Evolutionary conservation across 2,888 invertebrate species (phyloP).

Genomic region (Vannuccia rotundouncinata): DNA sequence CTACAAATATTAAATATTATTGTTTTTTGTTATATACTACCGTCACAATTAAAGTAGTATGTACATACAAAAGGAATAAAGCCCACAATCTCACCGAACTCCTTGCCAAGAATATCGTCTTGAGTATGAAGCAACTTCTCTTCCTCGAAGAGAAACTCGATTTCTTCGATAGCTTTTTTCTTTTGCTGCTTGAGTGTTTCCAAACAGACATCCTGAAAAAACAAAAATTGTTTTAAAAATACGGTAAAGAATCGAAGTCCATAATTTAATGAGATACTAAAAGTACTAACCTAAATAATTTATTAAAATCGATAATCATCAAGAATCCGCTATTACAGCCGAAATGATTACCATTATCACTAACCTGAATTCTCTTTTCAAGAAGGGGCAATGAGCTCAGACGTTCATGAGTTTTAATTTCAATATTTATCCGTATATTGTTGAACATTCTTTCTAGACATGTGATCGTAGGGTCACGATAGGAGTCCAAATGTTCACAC

Average conservation of each 20-base stretch:
- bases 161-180: background rate
- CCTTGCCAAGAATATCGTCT: background rate
- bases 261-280: no score
- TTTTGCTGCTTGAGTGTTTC: background rate
- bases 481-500: background rate
- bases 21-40: no score
- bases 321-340: no score
- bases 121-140: background rate
- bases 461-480: background rate
- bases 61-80: no score
- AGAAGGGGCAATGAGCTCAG: background rate
- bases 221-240: no score
- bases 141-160: background rate
- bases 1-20: no score
- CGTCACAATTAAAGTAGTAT: no score
- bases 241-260: no score
- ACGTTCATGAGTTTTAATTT: background rate
- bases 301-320: no score
- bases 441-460: background rate
- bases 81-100: constrained; percentile 6
- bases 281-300: no score
- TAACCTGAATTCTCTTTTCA: background rate
- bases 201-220: background rate
- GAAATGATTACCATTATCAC: no score
- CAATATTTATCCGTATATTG: background rate